These are phyloP conservation scores for Scolopax bukidnonensis DNA, from an alignment of 2,797 vertebrate genomes.

Conservation along the genomic window DNA sequence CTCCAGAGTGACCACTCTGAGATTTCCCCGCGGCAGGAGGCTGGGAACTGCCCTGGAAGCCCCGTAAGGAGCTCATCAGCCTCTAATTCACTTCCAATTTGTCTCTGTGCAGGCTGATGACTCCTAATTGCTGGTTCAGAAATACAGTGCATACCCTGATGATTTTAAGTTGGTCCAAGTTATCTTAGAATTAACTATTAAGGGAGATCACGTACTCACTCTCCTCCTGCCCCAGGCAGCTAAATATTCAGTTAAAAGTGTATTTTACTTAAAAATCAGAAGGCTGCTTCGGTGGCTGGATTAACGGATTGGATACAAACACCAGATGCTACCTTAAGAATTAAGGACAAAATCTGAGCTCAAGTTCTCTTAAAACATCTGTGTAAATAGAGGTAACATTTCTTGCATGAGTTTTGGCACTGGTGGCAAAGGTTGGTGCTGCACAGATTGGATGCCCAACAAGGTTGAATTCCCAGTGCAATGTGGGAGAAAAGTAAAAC, in stretches of 20 bases:
- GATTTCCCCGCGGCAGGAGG: background rate
- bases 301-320: constrained; percentile 7
- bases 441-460: background rate
- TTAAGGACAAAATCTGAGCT: constrained; percentile 23
- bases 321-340: constrained; percentile 54
- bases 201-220: background rate
- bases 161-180: background rate
- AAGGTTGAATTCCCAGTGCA: background rate
- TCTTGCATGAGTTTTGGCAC: background rate
- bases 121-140: background rate
- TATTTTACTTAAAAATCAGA: background rate
- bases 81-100: background rate
- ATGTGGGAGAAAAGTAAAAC: background rate
- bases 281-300: background rate
- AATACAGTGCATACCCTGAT: background rate
- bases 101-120: background rate
- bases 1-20: background rate
- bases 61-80: constrained; percentile 9
- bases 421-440: background rate
- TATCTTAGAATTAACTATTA: background rate
- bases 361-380: background rate
- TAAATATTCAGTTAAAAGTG: background rate
- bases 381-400: background rate
- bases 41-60: background rate
- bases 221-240: background rate